These are phyloP conservation scores for Centruroides sculpturatus DNA, from an alignment of 1,140 invertebrate genomes.

Conservation along the genomic window DNA sequence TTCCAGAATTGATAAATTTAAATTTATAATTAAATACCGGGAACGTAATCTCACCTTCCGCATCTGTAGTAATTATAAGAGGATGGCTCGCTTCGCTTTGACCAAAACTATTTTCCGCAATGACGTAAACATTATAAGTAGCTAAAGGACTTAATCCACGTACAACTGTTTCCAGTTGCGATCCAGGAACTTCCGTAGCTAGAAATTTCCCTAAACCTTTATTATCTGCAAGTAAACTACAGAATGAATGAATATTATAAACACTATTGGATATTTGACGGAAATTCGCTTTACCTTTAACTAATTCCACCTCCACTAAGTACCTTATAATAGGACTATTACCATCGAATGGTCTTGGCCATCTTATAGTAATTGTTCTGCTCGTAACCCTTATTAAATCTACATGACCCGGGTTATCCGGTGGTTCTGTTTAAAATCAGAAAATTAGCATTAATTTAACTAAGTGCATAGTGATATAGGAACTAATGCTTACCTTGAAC, in stretches of 20 bases:
- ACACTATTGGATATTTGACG: conserved; percentile 26
- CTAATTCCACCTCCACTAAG: conserved; percentile 41
- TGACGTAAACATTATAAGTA: conserved; percentile 26
- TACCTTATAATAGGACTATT: conserved; percentile 57
- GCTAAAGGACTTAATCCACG: conserved; percentile 26
- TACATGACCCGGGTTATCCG: conserved; percentile 26
- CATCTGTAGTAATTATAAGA: conserved; percentile 59
- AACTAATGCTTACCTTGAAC: conserved; percentile 31
- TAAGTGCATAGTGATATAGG: not conserved
- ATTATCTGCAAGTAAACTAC: conserved; percentile 37
- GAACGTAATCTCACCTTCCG: conserved; percentile 43
- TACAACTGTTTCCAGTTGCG: conserved; percentile 42
- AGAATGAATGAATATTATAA: not conserved
- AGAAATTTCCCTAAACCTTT: not conserved
- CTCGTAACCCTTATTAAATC: conserved; percentile 27
- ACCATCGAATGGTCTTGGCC: conserved; percentile 60
- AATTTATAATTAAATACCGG: conserved; percentile 3
- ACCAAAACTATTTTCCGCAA: conserved; percentile 32
- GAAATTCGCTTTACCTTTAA: conserved; percentile 4
- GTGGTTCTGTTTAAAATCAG: conserved; percentile 26
- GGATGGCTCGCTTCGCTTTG: conserved; percentile 70
- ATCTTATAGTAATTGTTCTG: conserved; percentile 47
- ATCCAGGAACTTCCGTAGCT: conserved; percentile 34
- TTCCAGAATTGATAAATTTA: too few species aligned
- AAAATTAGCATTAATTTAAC: too few species aligned